Conservation (phyloP, 2,113 vertebrate species). For the Calypte anna region DNA sequence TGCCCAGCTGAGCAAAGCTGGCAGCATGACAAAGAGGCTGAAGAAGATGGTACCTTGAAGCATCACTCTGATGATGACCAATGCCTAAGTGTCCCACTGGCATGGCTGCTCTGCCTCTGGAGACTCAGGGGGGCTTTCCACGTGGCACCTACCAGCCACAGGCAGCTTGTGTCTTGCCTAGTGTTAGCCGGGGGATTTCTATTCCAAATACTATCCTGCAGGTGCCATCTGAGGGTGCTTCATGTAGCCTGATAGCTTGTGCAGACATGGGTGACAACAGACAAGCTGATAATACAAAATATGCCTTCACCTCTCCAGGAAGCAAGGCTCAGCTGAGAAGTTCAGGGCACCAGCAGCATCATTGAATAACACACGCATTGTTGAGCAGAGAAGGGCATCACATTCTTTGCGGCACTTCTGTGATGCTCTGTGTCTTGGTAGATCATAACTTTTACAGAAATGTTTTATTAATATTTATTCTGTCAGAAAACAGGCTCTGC, state of each 20-base stretch:
- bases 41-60: not conserved
- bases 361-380: not conserved
- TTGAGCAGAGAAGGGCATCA: not conserved
- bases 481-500: not conserved
- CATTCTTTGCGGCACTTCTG: accelerated
- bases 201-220: not conserved
- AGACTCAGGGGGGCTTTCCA: accelerated
- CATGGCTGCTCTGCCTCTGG: accelerated
- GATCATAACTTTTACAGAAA: not conserved
- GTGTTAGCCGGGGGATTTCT: not conserved
- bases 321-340: not conserved
- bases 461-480: not conserved
- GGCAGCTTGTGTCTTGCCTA: not conserved
- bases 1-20: not conserved
- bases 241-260: not conserved
- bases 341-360: accelerated
- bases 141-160: accelerated
- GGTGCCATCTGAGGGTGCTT: not conserved
- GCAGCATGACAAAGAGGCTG: not conserved
- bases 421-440: not conserved
- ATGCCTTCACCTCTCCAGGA: not conserved
- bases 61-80: not conserved
- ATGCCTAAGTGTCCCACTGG: accelerated
- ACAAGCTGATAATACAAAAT: not conserved
- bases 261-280: not conserved